A percentile compares a stretch with the other conserved stretches of the same genome.
Conservation (phyloP, 2,797 vertebrate genomes). For the Pipistrellus nathusii region DNA sequence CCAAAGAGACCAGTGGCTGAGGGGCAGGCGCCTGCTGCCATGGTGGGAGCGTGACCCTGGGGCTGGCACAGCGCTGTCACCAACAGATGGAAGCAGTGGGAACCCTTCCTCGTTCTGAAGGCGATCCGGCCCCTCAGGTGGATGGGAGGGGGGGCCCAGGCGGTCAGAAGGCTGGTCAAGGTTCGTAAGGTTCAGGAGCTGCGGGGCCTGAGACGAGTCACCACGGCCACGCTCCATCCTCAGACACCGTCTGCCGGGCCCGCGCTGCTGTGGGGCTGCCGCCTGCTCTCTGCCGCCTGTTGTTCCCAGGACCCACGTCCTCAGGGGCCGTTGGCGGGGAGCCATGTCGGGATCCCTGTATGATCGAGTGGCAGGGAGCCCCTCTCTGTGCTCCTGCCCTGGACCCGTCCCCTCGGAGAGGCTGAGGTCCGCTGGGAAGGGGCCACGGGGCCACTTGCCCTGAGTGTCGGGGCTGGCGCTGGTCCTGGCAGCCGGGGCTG, state of each 20-base stretch:
- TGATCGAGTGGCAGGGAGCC: conserved; percentile 83
- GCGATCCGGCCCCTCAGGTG: no score
- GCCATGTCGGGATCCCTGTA: conserved; percentile 73
- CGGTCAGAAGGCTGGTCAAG: neutral
- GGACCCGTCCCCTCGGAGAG: conserved; percentile 78
- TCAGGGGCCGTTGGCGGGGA: conserved; percentile 51
- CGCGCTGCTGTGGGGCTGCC: conserved; percentile 51
- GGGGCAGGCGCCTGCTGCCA: no score
- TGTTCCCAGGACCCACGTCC: neutral
- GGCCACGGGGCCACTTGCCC: conserved; percentile 91
- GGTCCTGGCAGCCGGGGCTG: conserved; percentile 81
- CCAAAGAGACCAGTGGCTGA: no score
- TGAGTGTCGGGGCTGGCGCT: conserved; percentile 33
- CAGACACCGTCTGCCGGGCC: neutral
- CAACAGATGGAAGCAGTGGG: neutral
- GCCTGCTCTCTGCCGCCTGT: conserved; percentile 86
- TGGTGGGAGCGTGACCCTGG: neutral
- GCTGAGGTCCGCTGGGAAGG: conserved; percentile 86
- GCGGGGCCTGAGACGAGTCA: neutral
- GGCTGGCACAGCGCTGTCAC: neutral
- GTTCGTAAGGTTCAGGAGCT: neutral
- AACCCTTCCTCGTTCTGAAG: no score
- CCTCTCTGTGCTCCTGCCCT: conserved; percentile 83
- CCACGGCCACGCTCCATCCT: neutral
- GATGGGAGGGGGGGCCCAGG: no score